Evolutionary conservation across 2,113 vertebrate species (phyloP), one percentile per base, ranked within the genome.

Genomic region (Martes martes): DNA sequence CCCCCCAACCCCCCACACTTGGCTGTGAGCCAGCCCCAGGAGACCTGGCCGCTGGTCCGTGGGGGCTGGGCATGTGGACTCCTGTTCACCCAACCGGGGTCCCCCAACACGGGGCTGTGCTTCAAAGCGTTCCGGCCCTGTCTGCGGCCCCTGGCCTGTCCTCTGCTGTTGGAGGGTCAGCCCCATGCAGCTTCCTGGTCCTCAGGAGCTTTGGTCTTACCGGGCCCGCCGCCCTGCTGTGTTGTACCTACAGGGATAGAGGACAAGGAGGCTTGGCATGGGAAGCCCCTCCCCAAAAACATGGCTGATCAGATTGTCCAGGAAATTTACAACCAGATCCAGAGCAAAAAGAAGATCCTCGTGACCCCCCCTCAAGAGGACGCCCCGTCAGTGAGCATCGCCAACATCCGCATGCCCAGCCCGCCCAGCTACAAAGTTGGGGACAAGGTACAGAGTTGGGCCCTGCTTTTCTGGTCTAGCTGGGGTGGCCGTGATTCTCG

Each of bases 241-340:
- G 1, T 92, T 42, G 24, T 71, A 71, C 90, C 81, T 4, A 1
- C 96, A 99, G 99, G 99, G 98, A 97, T 99, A 55, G 99, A 99
- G 98, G 99, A 99, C 97, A 99, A 99, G 98, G 99, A 99, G 93
- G 99, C 99, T 81, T 99, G 99, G 99, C 99, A 99, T 14, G 99
- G 99, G 91, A 99, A 99, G 97, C 98, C 99, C 61, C 99, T 99
- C 92, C 99, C 99, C 6, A 99, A 99, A 98, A 99, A 99, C 97
- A 99, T 99, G 99, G 99, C 99, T 3, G 99, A 99, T 3, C 99
- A 99, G 95, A 97, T 99, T 10, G 98, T 99, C 97, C 99, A 99
- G 96, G 99, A 99, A 93, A 99, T 99, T 95, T 98, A 99, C 89
- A 98, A 99, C 95, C 99, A 98, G 98, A 99, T 99, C 95, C 99